Conservation (phyloP, 2,113 vertebrate genomes). For the Rhabdomys dilectus region DNA sequence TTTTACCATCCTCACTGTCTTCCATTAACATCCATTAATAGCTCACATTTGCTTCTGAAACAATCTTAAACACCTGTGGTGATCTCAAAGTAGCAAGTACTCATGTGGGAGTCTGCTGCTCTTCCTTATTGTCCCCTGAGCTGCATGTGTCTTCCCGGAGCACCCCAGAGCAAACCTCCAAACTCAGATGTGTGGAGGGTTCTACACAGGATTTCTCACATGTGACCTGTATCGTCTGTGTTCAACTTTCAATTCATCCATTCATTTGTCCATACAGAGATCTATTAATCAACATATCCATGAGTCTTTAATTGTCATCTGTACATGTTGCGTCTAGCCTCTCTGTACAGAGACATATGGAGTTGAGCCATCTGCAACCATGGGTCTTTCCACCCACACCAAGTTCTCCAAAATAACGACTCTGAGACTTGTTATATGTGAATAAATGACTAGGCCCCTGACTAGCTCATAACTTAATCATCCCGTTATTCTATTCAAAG, state of each 20-base stretch:
- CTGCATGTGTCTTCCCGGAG: not conserved
- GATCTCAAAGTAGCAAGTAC: constrained; percentile 41
- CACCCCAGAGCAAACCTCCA: not conserved
- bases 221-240: not conserved
- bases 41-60: constrained; percentile 57
- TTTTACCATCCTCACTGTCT: constrained; percentile 36
- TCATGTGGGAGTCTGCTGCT: not conserved
- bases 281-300: not conserved
- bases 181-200: not conserved
- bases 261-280: not conserved
- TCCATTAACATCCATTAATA: constrained; percentile 69
- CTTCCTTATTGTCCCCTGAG: not conserved
- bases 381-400: too few species aligned
- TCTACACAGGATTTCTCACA: not conserved
- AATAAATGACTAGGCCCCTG: too few species aligned
- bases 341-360: not conserved
- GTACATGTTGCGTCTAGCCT: not conserved
- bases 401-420: too few species aligned
- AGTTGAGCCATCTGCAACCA: too few species aligned
- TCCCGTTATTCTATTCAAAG: too few species aligned
- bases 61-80: constrained; percentile 41
- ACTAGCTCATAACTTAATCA: too few species aligned
- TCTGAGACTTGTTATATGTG: too few species aligned
- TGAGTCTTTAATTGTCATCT: not conserved
- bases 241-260: not conserved